Percentiles rank a stretch among this genome's conserved stretches.
These are phyloP conservation scores for Cygnus buccinator DNA, from an alignment of 2,113 vertebrate species.

Conservation along the genomic window DNA sequence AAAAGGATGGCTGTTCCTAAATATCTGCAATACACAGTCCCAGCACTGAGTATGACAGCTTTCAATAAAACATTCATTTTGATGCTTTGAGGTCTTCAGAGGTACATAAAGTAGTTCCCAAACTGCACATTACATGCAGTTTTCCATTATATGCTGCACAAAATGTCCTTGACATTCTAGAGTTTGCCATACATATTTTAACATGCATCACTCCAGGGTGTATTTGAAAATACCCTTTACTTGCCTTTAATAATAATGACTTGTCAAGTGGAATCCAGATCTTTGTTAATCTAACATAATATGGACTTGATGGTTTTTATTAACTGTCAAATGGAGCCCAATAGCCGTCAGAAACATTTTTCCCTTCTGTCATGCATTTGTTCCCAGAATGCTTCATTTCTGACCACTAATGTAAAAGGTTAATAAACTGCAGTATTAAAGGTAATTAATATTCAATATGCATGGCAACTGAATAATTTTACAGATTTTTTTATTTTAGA, in stretches of 20 bases:
- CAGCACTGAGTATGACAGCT: slow-evolving; percentile 45
- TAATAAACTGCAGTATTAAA: slow-evolving; percentile 75
- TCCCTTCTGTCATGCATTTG: slow-evolving; percentile 68
- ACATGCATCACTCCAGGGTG: slow-evolving; percentile 81
- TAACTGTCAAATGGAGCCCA: slow-evolving; percentile 79
- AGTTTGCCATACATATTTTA: slow-evolving; percentile 79
- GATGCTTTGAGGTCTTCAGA: slow-evolving; percentile 76
- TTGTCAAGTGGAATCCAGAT: slow-evolving; percentile 83
- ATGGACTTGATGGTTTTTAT: slow-evolving; percentile 81
- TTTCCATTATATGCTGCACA: slow-evolving; percentile 75
- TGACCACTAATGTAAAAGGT: slow-evolving; percentile 79
- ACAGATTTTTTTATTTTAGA: slow-evolving; percentile 67
- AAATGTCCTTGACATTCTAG: slow-evolving; percentile 86
- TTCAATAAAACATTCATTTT: slow-evolving; percentile 76
- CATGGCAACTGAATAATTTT: slow-evolving; percentile 68
- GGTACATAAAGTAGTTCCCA: slow-evolving; percentile 76
- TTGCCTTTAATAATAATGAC: slow-evolving; percentile 87
- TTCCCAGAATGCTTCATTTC: slow-evolving; percentile 70
- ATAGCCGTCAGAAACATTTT: slow-evolving; percentile 70
- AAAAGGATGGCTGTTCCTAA: slow-evolving; percentile 63
- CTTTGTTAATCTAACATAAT: slow-evolving; percentile 82
- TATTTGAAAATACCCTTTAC: slow-evolving; percentile 84
- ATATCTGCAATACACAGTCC: slow-evolving; percentile 66
- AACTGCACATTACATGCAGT: slow-evolving; percentile 76
- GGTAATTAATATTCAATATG: slow-evolving; percentile 74